Evolutionary conservation across 2,888 invertebrate genomes (phyloP).

Genomic region (Leptura quadrifasciata): DNA sequence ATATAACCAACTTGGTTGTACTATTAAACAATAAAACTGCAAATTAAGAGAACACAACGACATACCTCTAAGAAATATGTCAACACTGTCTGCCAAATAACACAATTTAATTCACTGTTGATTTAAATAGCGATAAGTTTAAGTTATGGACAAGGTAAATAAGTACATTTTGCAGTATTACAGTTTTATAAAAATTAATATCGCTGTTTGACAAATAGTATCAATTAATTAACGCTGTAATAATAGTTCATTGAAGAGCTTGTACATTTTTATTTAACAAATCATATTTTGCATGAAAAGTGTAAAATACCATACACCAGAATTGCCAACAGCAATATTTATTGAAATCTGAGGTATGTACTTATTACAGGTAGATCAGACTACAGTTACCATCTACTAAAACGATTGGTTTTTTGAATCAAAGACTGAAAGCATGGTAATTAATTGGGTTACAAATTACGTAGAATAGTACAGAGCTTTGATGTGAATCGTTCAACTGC

Average conservation of each 20-base stretch:
- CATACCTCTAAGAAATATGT: too few species aligned
- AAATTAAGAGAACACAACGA: too few species aligned
- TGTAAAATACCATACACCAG: neutral
- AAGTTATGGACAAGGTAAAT: too few species aligned
- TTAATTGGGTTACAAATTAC: constrained; percentile 43
- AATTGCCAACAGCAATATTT: neutral
- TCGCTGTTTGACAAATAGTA: too few species aligned
- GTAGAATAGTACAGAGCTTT: constrained; percentile 45
- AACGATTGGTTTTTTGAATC: constrained; percentile 34
- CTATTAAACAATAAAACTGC: too few species aligned
- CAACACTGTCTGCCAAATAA: too few species aligned
- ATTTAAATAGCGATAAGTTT: too few species aligned
- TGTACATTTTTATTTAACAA: neutral
- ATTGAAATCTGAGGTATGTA: constrained; percentile 1
- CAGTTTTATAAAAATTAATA: too few species aligned
- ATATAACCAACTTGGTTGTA: too few species aligned
- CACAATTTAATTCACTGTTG: too few species aligned
- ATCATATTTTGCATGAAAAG: neutral
- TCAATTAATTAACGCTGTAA: too few species aligned
- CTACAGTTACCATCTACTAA: constrained; percentile 4
- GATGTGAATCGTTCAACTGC: constrained; percentile 55
- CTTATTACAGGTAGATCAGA: neutral
- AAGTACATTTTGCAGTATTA: too few species aligned
- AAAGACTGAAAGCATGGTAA: constrained; percentile 21
- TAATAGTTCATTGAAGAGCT: neutral